Evolutionary conservation across 2,797 vertebrate genomes (phyloP).

Genomic region (Toxotes lorentzi): DNA sequence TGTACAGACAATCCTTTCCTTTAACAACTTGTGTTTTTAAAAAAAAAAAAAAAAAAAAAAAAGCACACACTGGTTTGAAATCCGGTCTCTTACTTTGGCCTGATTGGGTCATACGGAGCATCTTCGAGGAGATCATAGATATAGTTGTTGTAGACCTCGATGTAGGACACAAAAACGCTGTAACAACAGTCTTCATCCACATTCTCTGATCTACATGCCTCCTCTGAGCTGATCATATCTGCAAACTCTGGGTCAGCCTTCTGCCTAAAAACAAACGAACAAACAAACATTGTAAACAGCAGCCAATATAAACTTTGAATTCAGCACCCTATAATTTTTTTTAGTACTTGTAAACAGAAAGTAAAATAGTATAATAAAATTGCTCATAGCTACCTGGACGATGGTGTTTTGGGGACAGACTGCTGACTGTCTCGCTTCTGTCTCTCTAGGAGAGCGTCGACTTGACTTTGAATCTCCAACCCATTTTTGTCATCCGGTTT

Average conservation of each 20-base stretch:
- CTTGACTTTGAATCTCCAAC: conserved; percentile 93
- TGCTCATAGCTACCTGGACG: conserved; percentile 83
- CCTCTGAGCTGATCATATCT: conserved; percentile 92
- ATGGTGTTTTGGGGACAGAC: conserved; percentile 86
- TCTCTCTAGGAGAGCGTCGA: conserved; percentile 94
- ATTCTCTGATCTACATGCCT: conserved; percentile 88
- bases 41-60: not conserved
- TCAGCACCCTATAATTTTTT: not conserved
- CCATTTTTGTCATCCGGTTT: conserved; percentile 97
- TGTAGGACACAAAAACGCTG: conserved; percentile 95
- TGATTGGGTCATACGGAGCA: conserved; percentile 88
- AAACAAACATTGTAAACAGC: not conserved
- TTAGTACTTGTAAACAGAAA: not conserved
- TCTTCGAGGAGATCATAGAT: conserved; percentile 98
- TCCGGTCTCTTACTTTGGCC: conserved; percentile 90
- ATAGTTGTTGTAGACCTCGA: conserved; percentile 99
- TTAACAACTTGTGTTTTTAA: not conserved
- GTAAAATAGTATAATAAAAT: not conserved
- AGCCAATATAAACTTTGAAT: not conserved
- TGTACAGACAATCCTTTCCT: not conserved
- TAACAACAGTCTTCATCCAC: conserved; percentile 97
- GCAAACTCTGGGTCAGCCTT: conserved; percentile 93
- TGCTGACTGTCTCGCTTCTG: conserved; percentile 91
- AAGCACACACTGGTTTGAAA: not conserved
- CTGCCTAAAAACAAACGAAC: conserved; percentile 78